These are phyloP conservation scores for Psophia crepitans DNA, from an alignment of 2,113 vertebrate genomes.

Conservation along the genomic window DNA sequence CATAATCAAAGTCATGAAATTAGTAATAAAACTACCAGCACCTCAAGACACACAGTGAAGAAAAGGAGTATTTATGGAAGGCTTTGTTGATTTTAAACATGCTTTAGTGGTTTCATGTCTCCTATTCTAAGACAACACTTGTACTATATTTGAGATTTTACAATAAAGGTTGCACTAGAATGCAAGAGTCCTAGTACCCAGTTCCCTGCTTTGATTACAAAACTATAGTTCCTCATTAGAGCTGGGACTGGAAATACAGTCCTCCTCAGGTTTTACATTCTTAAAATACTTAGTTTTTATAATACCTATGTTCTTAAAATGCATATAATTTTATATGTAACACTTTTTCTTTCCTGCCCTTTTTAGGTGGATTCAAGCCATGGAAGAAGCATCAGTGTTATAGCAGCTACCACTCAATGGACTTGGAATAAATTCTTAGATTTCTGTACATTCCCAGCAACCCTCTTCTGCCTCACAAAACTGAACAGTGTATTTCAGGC, in stretches of 20 bases:
- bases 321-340: not conserved
- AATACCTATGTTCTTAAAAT: not conserved
- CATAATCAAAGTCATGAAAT: not conserved
- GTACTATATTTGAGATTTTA: not conserved
- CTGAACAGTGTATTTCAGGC: not conserved
- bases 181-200: not conserved
- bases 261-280: not conserved
- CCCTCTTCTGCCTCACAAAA: conserved; percentile 9
- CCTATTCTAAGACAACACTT: not conserved
- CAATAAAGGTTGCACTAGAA: not conserved
- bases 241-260: not conserved
- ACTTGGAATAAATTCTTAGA: conserved; percentile 51
- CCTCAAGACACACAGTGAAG: not conserved
- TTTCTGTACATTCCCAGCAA: conserved; percentile 19
- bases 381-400: conserved; percentile 94
- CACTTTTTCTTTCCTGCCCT: not conserved
- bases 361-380: conserved; percentile 91
- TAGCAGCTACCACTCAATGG: conserved; percentile 76
- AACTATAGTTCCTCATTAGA: not conserved
- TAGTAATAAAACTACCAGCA: not conserved
- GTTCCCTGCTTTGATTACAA: not conserved
- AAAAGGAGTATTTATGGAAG: not conserved
- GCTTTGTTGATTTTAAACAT: not conserved
- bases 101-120: not conserved
- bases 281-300: not conserved